Evolutionary conservation across 2,888 invertebrate genomes (phyloP), one percentile per base, ranked within the genome.

Genomic region (Scaptomyza caliginosa): DNA sequence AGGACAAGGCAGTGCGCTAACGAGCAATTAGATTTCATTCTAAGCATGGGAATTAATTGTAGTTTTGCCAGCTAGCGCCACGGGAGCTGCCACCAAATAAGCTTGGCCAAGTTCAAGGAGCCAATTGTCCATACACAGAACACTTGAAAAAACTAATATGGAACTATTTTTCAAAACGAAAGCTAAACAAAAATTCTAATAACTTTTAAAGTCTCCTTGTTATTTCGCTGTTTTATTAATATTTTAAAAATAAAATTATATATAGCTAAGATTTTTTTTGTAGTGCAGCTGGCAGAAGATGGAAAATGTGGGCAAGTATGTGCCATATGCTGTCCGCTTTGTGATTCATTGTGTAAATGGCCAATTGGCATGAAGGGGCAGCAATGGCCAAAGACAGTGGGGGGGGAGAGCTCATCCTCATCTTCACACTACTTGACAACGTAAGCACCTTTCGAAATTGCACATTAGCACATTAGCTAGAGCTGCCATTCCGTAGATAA

Each of bases 21-120:
- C 90, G 90, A 89, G 90, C 89, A 89, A 89, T 89, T 89, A 90
- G 90, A 89, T 89, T 89, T 90, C 90, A 89, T 89, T 89, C 88
- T 86, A 82, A 88, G 78, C 86, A 81, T 74, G 89, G 90, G 90
- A 90, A 90, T 90, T 90, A 89, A 89, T 89, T 90, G 89, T 80
- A 77, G 75, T 75, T 81, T 79, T 77, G 67, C 76, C 58, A 57
- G 74, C 34, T 21, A 69, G 67, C 51, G 42, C 63, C 50, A 57
- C 60, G 55, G 75, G 71, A 50, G n/a, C 17, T 24, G 55, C 71
- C 55, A 57, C 39, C 55, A 49, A 66, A 36, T 58, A 55, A 51
- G 45, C 28, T 26, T 38, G 52, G 51, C 54, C 55, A 62, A 54
- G 72, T 28, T 52, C 38, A 54, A 58, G 40, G 45, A 50, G 46